Evolutionary conservation across 2,113 vertebrate genomes (phyloP).

Genomic region (Amblyornis subalaris): DNA sequence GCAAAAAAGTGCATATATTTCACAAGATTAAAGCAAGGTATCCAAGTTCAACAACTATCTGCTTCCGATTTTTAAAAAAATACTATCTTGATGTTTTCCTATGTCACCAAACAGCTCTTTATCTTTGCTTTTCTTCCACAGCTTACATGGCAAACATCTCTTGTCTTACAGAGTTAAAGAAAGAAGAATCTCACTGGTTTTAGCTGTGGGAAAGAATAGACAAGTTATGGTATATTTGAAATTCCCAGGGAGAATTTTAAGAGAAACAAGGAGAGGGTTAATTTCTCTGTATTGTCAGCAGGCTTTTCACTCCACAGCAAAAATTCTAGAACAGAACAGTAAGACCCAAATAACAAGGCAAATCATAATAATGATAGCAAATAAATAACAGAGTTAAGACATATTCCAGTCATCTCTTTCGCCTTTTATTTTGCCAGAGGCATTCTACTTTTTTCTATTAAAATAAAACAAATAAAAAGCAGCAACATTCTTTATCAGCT

Average conservation of each 20-base stretch:
- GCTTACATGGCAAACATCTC: neutral
- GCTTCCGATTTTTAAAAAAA: neutral
- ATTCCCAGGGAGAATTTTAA: neutral
- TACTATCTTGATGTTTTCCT: neutral
- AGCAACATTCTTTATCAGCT: neutral
- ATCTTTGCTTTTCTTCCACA: neutral
- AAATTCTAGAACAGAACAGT: slow-evolving; percentile 7
- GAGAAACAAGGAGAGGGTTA: neutral
- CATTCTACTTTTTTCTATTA: neutral
- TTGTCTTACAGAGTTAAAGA: neutral
- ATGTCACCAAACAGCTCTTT: neutral
- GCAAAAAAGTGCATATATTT: neutral
- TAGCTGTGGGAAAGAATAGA: neutral
- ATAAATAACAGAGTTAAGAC: slow-evolving; percentile 18
- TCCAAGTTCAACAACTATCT: neutral
- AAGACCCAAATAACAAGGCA: slow-evolving; percentile 19
- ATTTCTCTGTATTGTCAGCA: neutral
- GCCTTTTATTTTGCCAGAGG: slow-evolving; percentile 5
- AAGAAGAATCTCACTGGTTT: neutral
- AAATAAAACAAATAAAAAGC: slow-evolving; percentile 29
- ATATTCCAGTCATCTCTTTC: neutral
- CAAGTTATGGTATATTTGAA: neutral
- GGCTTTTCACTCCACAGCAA: neutral
- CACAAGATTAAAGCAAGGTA: neutral
- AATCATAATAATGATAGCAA: neutral